Conservation (phyloP, 2,797 vertebrate genomes). For the Cygnus olor region DNA sequence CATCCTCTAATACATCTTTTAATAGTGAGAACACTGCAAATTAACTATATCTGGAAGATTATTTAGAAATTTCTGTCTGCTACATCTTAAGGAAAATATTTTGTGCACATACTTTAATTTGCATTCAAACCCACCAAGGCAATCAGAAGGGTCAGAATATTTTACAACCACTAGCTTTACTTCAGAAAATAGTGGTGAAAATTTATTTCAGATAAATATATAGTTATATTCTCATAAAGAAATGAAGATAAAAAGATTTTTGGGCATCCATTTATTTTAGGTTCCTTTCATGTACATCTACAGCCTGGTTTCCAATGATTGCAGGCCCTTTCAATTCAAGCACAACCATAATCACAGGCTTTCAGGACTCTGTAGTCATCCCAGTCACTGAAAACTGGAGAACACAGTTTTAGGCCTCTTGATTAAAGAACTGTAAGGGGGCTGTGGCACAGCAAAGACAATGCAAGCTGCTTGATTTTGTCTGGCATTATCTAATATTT, state of each 20-base stretch:
- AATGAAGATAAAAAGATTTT: neutral
- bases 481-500: neutral
- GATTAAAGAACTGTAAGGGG: neutral
- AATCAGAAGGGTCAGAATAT: neutral
- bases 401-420: neutral
- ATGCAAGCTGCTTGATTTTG: neutral
- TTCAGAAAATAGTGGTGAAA: neutral
- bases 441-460: neutral
- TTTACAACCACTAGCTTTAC: neutral
- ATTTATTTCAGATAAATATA: neutral
- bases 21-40: neutral
- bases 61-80: neutral
- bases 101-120: neutral
- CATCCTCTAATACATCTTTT: neutral
- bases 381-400: neutral
- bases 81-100: neutral
- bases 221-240: neutral
- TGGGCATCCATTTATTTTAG: neutral
- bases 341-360: neutral
- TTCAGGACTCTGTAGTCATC: neutral
- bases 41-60: neutral
- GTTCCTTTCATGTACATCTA: neutral
- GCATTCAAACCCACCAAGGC: neutral
- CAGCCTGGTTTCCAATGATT: neutral
- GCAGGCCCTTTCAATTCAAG: slow-evolving; percentile 28